Conservation (phyloP, 2,113 vertebrate genomes). For the Pteronura brasiliensis region DNA sequence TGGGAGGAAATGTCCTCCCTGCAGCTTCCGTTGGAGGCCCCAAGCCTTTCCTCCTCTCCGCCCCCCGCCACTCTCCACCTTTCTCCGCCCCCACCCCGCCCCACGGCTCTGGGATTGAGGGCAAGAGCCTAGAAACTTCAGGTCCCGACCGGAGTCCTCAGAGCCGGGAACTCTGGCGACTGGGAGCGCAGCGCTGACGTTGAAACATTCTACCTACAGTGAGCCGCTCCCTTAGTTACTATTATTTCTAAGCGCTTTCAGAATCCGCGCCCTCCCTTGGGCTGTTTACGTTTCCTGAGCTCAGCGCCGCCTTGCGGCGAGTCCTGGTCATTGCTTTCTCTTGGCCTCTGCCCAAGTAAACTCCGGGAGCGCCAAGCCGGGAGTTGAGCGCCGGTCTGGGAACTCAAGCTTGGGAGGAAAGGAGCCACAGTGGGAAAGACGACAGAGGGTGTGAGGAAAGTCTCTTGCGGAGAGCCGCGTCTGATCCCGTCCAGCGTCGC, state of each 20-base stretch:
- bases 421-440: not conserved
- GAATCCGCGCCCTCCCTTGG: not conserved
- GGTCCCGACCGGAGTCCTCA: not conserved
- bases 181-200: not conserved
- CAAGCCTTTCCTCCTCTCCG: not conserved
- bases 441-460: not conserved
- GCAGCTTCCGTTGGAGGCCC: not conserved
- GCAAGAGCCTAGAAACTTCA: not conserved
- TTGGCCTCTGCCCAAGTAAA: fast-evolving
- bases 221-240: not conserved
- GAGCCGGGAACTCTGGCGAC: not conserved
- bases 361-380: fast-evolving
- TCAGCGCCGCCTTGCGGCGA: not conserved
- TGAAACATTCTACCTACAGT: not conserved
- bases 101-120: not conserved
- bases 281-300: not conserved
- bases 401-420: not conserved
- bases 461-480: not conserved
- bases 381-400: not conserved
- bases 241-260: not conserved
- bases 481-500: not conserved
- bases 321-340: not conserved
- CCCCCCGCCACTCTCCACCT: no score
- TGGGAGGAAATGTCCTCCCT: not conserved
- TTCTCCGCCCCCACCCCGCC: no score